These are phyloP conservation scores for Polyommatus iphigenia DNA, from an alignment of 2,888 invertebrate genomes.

Conservation along the genomic window DNA sequence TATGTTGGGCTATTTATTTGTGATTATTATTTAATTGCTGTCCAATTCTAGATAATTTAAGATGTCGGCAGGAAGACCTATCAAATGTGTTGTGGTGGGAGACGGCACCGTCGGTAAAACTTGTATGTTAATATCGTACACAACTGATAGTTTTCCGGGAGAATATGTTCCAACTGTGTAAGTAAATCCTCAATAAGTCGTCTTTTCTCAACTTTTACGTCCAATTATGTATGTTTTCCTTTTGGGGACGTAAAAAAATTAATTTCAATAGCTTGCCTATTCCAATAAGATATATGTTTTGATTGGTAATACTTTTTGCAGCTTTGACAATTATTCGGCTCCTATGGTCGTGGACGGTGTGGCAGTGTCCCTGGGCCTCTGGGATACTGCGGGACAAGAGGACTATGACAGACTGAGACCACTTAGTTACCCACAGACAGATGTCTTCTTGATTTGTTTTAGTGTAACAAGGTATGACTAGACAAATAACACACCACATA, in stretches of 20 bases:
- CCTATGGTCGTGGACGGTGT: conserved; percentile 99
- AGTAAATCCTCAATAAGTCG: conserved; percentile 62
- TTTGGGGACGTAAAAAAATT: background rate
- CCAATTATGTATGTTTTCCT: background rate
- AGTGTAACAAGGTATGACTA: conserved; percentile 88
- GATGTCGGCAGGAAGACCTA: conserved; percentile 96
- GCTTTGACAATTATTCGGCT: conserved; percentile 99
- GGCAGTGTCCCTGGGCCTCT: conserved; percentile 96
- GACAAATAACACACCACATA: background rate
- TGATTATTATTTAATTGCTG: conserved; percentile 43
- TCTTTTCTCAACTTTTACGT: background rate
- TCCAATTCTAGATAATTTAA: conserved; percentile 52
- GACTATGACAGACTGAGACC: conserved; percentile 98
- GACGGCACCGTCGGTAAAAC: conserved; percentile 97
- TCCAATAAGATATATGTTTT: background rate
- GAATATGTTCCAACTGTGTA: conserved; percentile 98
- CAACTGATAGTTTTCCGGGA: conserved; percentile 95
- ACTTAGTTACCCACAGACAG: conserved; percentile 98
- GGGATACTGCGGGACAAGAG: conserved; percentile 99
- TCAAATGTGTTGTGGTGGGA: conserved; percentile 95
- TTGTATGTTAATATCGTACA: conserved; percentile 95
- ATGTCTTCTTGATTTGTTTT: conserved; percentile 99
- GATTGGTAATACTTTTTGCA: conserved; percentile 54
- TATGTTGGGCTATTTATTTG: conserved; percentile 62
- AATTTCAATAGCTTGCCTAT: conserved; percentile 28